Conservation (phyloP, 1,140 invertebrate genomes). For the Brachionus calyciflorus region DNA sequence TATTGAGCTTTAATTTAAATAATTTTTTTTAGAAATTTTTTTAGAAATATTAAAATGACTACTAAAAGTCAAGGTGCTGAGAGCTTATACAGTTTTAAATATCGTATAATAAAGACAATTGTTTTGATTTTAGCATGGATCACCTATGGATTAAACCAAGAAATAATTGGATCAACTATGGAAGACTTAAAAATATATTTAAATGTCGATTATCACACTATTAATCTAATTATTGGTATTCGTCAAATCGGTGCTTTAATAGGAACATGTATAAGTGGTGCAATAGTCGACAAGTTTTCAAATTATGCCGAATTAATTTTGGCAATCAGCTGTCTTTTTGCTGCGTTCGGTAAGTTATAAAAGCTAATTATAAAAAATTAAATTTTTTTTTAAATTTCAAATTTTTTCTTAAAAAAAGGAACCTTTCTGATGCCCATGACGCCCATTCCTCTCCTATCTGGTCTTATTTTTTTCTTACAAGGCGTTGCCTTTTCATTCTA, state of each 20-base stretch:
- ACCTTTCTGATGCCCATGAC: conserved; percentile 2
- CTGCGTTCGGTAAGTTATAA: conserved; percentile 14
- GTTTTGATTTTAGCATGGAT: conserved; percentile 5
- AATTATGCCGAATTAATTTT: not conserved
- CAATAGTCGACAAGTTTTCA: not conserved
- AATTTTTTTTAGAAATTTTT: too few relatives aligned
- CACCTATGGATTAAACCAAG: conserved; percentile 19
- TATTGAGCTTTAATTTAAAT: too few relatives aligned
- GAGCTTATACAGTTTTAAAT: not conserved
- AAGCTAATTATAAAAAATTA: too few relatives aligned
- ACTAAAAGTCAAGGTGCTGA: too few relatives aligned
- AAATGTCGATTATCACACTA: not conserved
- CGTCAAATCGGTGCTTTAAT: not conserved
- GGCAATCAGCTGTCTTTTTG: not conserved
- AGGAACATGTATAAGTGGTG: not conserved
- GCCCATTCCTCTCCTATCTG: not conserved
- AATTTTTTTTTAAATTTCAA: too few relatives aligned
- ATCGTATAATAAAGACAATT: not conserved
- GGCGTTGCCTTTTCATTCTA: not conserved
- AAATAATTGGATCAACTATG: conserved; percentile 28
- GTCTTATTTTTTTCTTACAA: not conserved
- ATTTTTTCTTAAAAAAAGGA: too few relatives aligned
- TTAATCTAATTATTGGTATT: not conserved
- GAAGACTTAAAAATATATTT: conserved; percentile 7
- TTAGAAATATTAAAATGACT: too few relatives aligned